Conservation (phyloP, 2,113 vertebrate genomes). For the cattle (Bos taurus) region ARS-UCD2.0 NC_037333.1:8174501-8175000, state of each 20-base stretch:
- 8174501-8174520: background rate
- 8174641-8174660: background rate
- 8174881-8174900: background rate
- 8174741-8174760: background rate
- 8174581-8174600: background rate
- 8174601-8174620: slow-evolving; percentile 32
- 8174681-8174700: background rate
- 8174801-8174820: background rate
- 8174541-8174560: background rate
- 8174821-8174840: background rate
- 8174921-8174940: background rate
- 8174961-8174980: background rate
- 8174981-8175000: background rate
- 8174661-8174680: background rate
- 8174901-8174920: background rate
- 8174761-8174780: background rate
- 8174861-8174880: background rate
- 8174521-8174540: background rate
- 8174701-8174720: background rate
- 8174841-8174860: background rate
- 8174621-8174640: background rate
- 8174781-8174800: background rate
- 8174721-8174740: background rate
- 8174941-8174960: background rate
- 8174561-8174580: background rate